Evolutionary conservation across 2,888 invertebrate species (phyloP), one percentile per base, ranked within the genome.

Genomic region (Catocala fraxini): DNA sequence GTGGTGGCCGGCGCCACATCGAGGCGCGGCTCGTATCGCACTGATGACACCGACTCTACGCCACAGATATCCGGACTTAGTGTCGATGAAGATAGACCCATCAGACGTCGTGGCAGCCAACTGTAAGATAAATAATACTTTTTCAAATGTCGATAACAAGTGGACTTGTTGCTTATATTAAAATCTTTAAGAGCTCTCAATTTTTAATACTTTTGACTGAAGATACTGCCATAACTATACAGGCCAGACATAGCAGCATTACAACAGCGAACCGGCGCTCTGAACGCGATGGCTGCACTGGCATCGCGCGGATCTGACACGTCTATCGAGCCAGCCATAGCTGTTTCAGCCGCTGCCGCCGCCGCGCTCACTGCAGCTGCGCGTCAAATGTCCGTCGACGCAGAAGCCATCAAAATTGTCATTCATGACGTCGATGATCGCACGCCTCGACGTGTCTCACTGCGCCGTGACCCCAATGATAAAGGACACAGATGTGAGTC

Each of bases 341-440:
- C 92, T 0, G 82, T 94, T 1, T 85, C 95, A 6, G 35, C 35
- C 4, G 35, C 35, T 9, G 35, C 95, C 0, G 94, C 95, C 4
- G 75, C 95, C 49, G 95, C 95, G 42, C 55, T 75, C 0, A 95
- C 95, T 13, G 96, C 96, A 0, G 95, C 96, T 9, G 95, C 97
- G 48, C 95, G 98, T 5, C 98, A 98, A 83, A 97, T 97, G 82
- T 97, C 98, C 15, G 97, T 97, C 65, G 98, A 98, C 83, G 98
- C 98, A 0, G 98, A 98, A 87, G 98, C 98, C 70, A 98, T 98
- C 80, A 97, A 98, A 87, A 98, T 98, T 75, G 98, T 98, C 73
- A 98, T 98, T 81, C 98, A 98, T 84, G 98, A 98, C 87, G 98
- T 98, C 11, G 98, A 98, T 89, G 97, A 97, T 65, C 95, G 95